phyloP scores from a whole-genome alignment of 2,888 invertebrate species.

The Abrostola triplasia region DNA sequence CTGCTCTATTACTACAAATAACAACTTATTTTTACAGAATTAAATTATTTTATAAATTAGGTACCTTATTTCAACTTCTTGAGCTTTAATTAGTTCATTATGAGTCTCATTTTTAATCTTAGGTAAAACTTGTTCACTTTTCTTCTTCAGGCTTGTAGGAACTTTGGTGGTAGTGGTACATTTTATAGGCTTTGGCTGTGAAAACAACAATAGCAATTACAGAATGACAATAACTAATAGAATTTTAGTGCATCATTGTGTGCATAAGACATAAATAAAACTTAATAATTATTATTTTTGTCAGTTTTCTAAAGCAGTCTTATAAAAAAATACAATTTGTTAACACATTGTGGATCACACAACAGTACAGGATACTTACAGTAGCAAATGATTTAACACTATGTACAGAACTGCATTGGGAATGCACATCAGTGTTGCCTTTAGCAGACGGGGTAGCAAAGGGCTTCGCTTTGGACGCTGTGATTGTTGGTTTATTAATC shows the following conservation, averaged over 20 bases:
- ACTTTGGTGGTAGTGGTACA: slow-evolving; percentile 53
- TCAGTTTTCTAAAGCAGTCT: background rate
- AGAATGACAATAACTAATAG: too few species aligned
- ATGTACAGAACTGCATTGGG: slow-evolving; percentile 75
- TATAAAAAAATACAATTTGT: too few species aligned
- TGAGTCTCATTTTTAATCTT: slow-evolving; percentile 60
- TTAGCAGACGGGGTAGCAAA: slow-evolving; percentile 52
- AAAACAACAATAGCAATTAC: slow-evolving; percentile 19
- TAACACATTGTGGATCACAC: background rate
- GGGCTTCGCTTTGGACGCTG: slow-evolving; percentile 53
- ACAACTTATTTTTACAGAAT: too few species aligned
- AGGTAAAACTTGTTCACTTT: slow-evolving; percentile 40
- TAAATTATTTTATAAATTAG: background rate
- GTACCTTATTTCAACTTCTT: slow-evolving; percentile 84
- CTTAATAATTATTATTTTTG: too few species aligned
- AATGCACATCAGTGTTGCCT: slow-evolving; percentile 68
- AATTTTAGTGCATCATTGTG: too few species aligned
- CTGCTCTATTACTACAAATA: background rate
- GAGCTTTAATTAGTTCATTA: slow-evolving; percentile 78
- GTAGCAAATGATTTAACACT: slow-evolving; percentile 80
- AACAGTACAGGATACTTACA: slow-evolving; percentile 62
- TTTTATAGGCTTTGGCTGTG: slow-evolving; percentile 78
- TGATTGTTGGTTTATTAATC: slow-evolving; percentile 41
- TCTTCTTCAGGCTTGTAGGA: slow-evolving; percentile 67
- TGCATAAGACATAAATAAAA: too few species aligned